These are phyloP conservation scores for Ramphastos sulfuratus DNA, from an alignment of 2,113 vertebrate species.

Conservation along the genomic window DNA sequence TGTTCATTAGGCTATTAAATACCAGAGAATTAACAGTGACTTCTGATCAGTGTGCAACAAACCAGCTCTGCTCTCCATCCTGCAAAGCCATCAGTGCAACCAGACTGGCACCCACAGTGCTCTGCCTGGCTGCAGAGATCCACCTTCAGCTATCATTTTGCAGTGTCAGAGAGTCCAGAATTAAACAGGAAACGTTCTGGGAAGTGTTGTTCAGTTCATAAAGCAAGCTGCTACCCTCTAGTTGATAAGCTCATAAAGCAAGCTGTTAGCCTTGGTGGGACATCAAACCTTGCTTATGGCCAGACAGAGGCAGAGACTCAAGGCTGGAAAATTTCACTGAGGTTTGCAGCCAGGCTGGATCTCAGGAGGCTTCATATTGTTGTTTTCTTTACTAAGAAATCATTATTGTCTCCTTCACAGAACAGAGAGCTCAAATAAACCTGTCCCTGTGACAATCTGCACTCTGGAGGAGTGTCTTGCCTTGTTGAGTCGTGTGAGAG, in stretches of 20 bases:
- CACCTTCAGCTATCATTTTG: not conserved
- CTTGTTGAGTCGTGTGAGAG: slow-evolving; percentile 51
- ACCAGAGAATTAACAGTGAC: not conserved
- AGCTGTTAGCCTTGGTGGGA: not conserved
- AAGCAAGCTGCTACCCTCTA: not conserved
- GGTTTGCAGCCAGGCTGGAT: slow-evolving; percentile 10
- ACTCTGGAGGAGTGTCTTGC: slow-evolving; percentile 62
- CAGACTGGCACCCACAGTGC: slow-evolving; percentile 3
- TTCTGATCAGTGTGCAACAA: not conserved
- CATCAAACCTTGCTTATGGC: not conserved
- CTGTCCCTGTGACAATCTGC: slow-evolving; percentile 33
- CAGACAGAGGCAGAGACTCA: not conserved
- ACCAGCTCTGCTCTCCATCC: not conserved
- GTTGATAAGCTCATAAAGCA: not conserved
- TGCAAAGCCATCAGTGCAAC: not conserved
- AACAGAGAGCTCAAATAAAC: slow-evolving; percentile 48
- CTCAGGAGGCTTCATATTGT: slow-evolving; percentile 51
- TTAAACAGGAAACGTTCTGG: not conserved
- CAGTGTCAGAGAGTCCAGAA: not conserved
- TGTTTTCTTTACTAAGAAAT: slow-evolving; percentile 54
- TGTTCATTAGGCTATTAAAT: not conserved
- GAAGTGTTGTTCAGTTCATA: not conserved
- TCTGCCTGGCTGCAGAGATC: not conserved
- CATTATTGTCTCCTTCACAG: slow-evolving; percentile 23
- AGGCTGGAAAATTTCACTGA: not conserved